Conservation (phyloP, 64 coral and sea anemone genomes). For the Dendronephthya gigantea region DNA sequence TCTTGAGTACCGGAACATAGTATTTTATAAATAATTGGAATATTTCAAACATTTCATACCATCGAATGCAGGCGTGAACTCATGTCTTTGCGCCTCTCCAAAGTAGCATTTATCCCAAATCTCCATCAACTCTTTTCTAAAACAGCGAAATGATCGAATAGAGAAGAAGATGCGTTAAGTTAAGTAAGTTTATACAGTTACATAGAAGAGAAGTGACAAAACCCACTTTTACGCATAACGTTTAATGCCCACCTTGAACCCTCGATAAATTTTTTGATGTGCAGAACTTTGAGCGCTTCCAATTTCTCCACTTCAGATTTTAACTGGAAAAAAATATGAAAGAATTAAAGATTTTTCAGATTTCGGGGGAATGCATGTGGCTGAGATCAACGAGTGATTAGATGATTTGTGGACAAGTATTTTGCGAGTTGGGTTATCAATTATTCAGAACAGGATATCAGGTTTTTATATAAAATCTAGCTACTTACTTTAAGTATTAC, state of each 20-base stretch:
- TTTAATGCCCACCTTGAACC: constrained; percentile 53
- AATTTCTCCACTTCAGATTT: constrained; percentile 74
- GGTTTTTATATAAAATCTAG: neutral
- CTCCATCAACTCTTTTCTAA: constrained; percentile 57
- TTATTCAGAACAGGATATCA: too few species aligned
- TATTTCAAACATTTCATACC: constrained; percentile 33
- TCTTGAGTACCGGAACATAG: neutral
- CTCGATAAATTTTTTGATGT: constrained; percentile 92
- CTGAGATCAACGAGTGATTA: too few species aligned
- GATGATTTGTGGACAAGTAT: too few species aligned
- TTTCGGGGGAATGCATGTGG: too few species aligned
- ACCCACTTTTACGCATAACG: neutral
- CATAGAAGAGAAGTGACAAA: too few species aligned
- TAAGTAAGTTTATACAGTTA: too few species aligned
- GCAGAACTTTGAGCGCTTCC: constrained; percentile 72
- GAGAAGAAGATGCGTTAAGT: too few species aligned
- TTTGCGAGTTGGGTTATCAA: too few species aligned
- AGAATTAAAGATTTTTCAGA: neutral
- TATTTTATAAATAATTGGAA: neutral
- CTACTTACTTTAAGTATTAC: neutral
- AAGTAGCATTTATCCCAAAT: constrained; percentile 98
- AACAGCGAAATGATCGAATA: neutral
- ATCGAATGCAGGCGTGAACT: constrained; percentile 72
- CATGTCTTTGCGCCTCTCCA: constrained; percentile 62
- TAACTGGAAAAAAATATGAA: constrained; percentile 35